These are phyloP conservation scores for Monopterus albus DNA, from an alignment of 2,113 vertebrate genomes.

Conservation along the genomic window DNA sequence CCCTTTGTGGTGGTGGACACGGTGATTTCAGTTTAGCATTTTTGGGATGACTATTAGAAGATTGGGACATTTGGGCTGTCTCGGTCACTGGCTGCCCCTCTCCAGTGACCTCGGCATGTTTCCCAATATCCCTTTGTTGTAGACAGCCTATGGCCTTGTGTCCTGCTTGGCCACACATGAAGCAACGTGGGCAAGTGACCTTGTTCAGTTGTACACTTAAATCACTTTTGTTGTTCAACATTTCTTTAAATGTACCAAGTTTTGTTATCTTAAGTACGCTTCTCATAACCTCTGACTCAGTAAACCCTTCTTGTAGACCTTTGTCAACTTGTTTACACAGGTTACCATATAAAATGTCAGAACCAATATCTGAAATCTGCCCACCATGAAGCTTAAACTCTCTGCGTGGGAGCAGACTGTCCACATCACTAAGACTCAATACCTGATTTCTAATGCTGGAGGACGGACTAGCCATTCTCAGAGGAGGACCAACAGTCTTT, in stretches of 20 bases:
- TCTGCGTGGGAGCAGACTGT: slow-evolving; percentile 20
- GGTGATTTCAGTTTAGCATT: too few species aligned
- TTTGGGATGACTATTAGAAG: too few species aligned
- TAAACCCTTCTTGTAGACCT: background rate
- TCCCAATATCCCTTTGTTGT: too few species aligned
- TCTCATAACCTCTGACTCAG: slow-evolving; percentile 12
- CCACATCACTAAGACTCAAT: slow-evolving; percentile 5
- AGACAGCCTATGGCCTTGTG: too few species aligned
- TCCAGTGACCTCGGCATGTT: too few species aligned
- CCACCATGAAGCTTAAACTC: slow-evolving; percentile 9
- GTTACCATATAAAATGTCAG: background rate
- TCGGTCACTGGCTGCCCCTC: too few species aligned
- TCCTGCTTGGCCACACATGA: too few species aligned
- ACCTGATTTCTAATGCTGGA: slow-evolving; percentile 12
- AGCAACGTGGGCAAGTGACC: too few species aligned
- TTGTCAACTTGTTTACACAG: slow-evolving; percentile 13
- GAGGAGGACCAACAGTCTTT: too few species aligned
- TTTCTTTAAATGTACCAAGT: slow-evolving; percentile 15
- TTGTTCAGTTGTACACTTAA: background rate
- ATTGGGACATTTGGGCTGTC: too few species aligned
- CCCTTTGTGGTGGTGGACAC: too few species aligned
- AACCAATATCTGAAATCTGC: slow-evolving; percentile 11
- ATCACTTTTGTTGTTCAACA: background rate
- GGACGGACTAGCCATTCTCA: too few species aligned
- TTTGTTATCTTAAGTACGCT: background rate